phyloP scores from a whole-genome alignment of 30 jellyfish, hydroid and myxozoan genomes.

The Pseudorhiza aurosa region DNA sequence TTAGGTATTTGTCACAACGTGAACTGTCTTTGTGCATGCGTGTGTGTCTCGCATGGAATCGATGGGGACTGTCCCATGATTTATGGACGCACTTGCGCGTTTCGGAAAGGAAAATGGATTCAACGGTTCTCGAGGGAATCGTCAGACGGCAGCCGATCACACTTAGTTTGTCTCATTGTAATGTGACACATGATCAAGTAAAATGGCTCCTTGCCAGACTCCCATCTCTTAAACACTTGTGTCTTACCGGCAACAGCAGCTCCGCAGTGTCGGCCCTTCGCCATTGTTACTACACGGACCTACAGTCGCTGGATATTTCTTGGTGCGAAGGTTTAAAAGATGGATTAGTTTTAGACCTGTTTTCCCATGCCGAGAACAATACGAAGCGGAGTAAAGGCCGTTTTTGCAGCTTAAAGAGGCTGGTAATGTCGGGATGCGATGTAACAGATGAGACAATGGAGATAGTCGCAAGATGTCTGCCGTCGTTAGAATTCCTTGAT shows the following conservation, averaged over 20 bases:
- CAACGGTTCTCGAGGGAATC: constrained; percentile 72
- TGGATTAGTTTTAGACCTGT: constrained; percentile 47
- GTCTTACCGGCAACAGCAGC: constrained; percentile 71
- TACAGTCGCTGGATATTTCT: constrained; percentile 63
- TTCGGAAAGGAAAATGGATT: constrained; percentile 37
- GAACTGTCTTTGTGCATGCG: constrained; percentile 83
- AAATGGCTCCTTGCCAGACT: constrained; percentile 81
- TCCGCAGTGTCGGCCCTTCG: constrained; percentile 76
- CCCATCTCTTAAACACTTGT: constrained; percentile 64
- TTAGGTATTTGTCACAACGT: constrained; percentile 52
- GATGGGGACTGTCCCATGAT: constrained; percentile 68
- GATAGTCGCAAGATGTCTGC: constrained; percentile 51
- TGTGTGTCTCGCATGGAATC: constrained; percentile 96
- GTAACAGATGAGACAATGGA: constrained; percentile 70
- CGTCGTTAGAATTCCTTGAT: constrained; percentile 65
- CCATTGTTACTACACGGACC: constrained; percentile 63
- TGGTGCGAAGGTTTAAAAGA: constrained; percentile 89
- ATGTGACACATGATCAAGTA: constrained; percentile 63
- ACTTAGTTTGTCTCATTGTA: constrained; percentile 64
- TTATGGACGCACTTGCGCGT: constrained; percentile 65
- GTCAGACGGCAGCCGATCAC: constrained; percentile 88
- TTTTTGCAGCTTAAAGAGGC: constrained; percentile 37
- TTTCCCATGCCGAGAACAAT: constrained; percentile 50
- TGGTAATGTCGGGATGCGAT: constrained; percentile 81
- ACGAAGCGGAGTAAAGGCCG: constrained; percentile 60